Evolutionary conservation across 2,797 vertebrate species (phyloP), one percentile per base, ranked within the genome.

Genomic region (Tenualosa thibaudeaui): DNA sequence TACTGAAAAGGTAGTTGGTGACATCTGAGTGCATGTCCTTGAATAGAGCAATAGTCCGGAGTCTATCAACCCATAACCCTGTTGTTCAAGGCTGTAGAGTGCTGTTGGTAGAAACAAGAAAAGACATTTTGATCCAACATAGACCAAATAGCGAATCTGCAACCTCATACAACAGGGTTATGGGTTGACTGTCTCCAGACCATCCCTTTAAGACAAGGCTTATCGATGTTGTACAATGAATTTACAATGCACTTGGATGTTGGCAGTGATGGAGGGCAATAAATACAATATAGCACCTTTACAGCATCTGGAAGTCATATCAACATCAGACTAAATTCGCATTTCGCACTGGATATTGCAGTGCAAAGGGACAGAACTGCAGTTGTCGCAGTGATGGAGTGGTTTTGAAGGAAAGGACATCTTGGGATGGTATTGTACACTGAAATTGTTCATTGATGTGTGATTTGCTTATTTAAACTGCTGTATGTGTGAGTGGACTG

Each of bases 391-490:
- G 15, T 81, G 54, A 68, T 83, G 82, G 12, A 40, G 51, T n/a
- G 56, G 56, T 58, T n/a, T 58, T 56, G 15, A 56, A 82, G 31
- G 60, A 71, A n/a, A 49, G 53, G 53, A 71, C 19, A 17, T 31
- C 43, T 51, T 56, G n/a, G 65, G 56, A 86, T 83, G 83, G 71
- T 81, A 78, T 81, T 58, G 85, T 75, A 68, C 78, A 62, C 82
- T 86, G 56, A 87, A 81, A 58, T 58, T 83, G 51, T 84, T 65
- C 60, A 82, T 84, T 82, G 9, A 40, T 19, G 62, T 60, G 54
- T 84, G 3, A 82, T 85, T 82, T 60, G 83, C 82, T 87, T 91
- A 3, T 92, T 93, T 90, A 91, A 93, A 91, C 90, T 93, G 88
- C 91, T 93, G 92, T 93, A 89, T 90, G 81, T 58, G 19, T 58